Conservation (phyloP, 1,140 invertebrate species). For the Drosophila prosaltans region DNA sequence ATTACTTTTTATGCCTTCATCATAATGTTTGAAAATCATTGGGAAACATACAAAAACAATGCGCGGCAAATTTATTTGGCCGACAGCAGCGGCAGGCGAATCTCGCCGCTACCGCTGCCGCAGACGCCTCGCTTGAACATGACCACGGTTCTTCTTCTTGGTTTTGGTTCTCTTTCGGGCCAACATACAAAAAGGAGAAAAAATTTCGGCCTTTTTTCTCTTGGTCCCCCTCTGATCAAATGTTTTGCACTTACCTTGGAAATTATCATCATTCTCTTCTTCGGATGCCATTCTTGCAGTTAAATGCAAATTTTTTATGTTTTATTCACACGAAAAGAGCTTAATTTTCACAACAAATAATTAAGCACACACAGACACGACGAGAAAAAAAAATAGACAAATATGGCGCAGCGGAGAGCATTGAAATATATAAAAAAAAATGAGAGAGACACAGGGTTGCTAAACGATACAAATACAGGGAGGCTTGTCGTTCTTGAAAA, state of each 20-base stretch:
- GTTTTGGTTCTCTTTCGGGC: conserved; percentile 41
- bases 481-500: neutral
- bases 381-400: conserved; percentile 77
- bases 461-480: conserved; percentile 19
- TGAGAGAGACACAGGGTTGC: conserved; percentile 44
- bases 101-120: conserved; percentile 58
- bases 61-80: conserved; percentile 13
- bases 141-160: conserved; percentile 65
- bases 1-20: neutral
- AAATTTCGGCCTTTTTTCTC: conserved; percentile 28
- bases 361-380: conserved; percentile 77
- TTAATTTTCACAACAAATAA: conserved; percentile 78
- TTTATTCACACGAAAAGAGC: conserved; percentile 72
- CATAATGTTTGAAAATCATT: neutral
- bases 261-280: conserved; percentile 81
- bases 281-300: conserved; percentile 78
- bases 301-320: conserved; percentile 58
- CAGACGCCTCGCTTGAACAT: conserved; percentile 76
- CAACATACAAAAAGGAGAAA: conserved; percentile 59
- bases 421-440: conserved; percentile 17
- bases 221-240: neutral
- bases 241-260: conserved; percentile 69
- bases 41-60: conserved; percentile 41
- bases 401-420: conserved; percentile 64
- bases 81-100: conserved; percentile 29